Conservation (phyloP, 2,888 invertebrate species). For the Nomada flava region DNA sequence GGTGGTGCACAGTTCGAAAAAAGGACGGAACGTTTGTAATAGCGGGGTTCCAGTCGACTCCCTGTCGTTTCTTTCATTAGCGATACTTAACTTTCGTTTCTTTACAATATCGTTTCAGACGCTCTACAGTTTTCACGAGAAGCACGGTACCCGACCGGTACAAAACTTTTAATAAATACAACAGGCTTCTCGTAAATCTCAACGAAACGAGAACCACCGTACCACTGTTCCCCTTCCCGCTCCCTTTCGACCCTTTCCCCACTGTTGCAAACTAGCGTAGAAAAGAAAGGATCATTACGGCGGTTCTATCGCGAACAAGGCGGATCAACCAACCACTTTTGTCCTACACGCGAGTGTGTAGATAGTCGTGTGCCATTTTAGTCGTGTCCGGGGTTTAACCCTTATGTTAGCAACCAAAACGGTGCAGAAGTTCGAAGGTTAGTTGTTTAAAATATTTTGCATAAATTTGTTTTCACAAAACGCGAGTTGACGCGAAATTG, state of each 20-base stretch:
- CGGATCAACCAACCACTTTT: slow-evolving; percentile 51
- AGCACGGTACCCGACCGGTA: slow-evolving; percentile 27
- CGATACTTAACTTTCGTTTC: slow-evolving; percentile 55
- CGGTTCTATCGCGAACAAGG: slow-evolving; percentile 58
- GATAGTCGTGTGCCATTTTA: slow-evolving; percentile 17
- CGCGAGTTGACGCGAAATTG: too few relatives aligned
- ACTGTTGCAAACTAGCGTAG: slow-evolving; percentile 47
- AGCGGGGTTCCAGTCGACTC: slow-evolving; percentile 12
- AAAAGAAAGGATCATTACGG: slow-evolving; percentile 70
- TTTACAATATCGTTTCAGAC: slow-evolving; percentile 52
- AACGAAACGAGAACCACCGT: slow-evolving; percentile 66
- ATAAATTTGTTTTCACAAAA: too few relatives aligned
- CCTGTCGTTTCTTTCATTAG: slow-evolving; percentile 55
- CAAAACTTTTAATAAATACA: slow-evolving; percentile 60
- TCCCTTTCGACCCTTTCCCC: slow-evolving; percentile 62
- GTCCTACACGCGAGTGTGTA: slow-evolving; percentile 21
- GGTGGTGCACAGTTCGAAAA: not conserved
- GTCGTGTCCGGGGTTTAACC: not conserved
- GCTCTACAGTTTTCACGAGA: slow-evolving; percentile 42
- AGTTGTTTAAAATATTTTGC: too few relatives aligned
- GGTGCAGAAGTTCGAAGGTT: too few relatives aligned
- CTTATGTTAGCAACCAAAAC: too few relatives aligned
- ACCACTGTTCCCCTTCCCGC: slow-evolving; percentile 41
- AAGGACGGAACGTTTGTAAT: not conserved
- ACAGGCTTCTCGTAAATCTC: slow-evolving; percentile 70